Evolutionary conservation across 2,113 vertebrate genomes (phyloP), one percentile per base, ranked within the genome.

Genomic region (Callopanchax toddi): DNA sequence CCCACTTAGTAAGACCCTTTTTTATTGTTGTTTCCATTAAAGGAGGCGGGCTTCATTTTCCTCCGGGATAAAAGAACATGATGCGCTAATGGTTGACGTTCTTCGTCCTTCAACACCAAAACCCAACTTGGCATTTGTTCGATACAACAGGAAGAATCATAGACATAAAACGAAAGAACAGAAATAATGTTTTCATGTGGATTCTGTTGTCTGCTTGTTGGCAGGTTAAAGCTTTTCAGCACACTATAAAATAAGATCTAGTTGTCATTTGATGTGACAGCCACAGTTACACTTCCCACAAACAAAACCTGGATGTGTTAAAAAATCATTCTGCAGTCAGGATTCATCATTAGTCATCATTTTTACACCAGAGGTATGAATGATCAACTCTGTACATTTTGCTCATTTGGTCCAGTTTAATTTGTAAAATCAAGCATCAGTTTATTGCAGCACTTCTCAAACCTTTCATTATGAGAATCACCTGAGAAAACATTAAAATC

Each of bases 1-100:
- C 17, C 9, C 20, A 18, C 20, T 18, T 11, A 26, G 15, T 55
- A 40, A 15, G 43, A 46, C 20, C 26, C 32, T 18, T 53, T 42
- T 49, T 13, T 53, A 52, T 62, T 15, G 26, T 20, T 32, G 4
- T 50, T 25, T 32, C 46, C 13, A 20, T 57, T 44, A 20, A 16
- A 26, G 16, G 9, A 18, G 10, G 49, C 37, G 18, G 20, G 52
- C 65, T 26, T 61, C 25, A 26, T 45, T 5, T 0, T 6, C 22
- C 22, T 71, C 54, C 68, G 15, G 32, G 51, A 18, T 63, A 60
- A 71, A 53, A 11, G 16, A 15, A 66, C 63, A 40, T 77, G 78
- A 72, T 23, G 67, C 32, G 63, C 79, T 71, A 77, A 84, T 77
- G 73, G 63, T 18, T 62, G 26, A 10, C n/a, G 25, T 40, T 48